Evolutionary conservation across 2,797 vertebrate species (phyloP).

Genomic region (Hypotaenidia philippensis): DNA sequence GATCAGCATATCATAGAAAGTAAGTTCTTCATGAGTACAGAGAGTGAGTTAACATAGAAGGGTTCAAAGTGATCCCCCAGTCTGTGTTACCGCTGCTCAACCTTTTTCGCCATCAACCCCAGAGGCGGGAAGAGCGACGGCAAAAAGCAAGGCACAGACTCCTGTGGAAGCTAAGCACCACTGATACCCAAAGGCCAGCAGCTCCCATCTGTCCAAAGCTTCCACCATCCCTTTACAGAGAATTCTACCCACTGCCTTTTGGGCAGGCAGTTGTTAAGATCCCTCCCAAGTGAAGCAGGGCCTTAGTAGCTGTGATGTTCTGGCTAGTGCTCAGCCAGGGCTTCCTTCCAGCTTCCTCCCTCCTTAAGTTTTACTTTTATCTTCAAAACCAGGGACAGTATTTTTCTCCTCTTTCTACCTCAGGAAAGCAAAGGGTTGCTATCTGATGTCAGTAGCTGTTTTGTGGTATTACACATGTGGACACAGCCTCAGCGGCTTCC

Average conservation of each 20-base stretch:
- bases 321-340: background rate
- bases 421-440: background rate
- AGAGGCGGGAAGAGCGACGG: background rate
- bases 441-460: background rate
- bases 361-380: background rate
- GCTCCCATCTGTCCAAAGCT: background rate
- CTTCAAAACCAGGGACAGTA: background rate
- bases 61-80: background rate
- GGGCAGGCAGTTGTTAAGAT: background rate
- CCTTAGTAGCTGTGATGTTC: rapidly evolving
- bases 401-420: background rate
- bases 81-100: background rate
- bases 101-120: background rate
- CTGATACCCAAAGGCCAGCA: background rate
- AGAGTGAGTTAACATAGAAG: background rate
- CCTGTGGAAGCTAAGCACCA: background rate
- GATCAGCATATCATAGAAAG: background rate
- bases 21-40: background rate
- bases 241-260: background rate
- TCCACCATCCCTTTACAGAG: background rate
- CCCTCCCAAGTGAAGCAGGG: background rate
- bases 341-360: background rate
- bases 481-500: background rate
- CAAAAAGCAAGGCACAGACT: background rate
- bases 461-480: rapidly evolving